Base-by-base conservation (phyloP, 2,113 vertebrate species). In the Crypturellus undulatus region DNA sequence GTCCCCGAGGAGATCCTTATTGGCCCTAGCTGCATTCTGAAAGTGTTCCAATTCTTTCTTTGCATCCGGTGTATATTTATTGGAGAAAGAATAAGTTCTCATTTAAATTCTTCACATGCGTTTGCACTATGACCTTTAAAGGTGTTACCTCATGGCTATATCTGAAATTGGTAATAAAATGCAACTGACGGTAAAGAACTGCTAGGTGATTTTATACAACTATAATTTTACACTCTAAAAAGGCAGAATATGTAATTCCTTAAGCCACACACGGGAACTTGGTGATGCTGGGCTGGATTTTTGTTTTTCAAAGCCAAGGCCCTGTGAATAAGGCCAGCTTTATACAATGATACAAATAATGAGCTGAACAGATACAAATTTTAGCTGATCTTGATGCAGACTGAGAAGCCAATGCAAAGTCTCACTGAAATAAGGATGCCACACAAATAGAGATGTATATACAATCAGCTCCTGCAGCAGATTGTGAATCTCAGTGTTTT, bases 111-210 rank as follows among this genome's bases (percentile, higher is more conserved):
- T 82, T 52, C 83, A 91, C 90, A 13, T 62, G 38, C 2, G 92
- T 86, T 94, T 96, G 56, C 56, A 76, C 96, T 72, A 91, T 85
- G 65, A 84, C 84, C 96, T 97, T 93, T 93, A 80, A 92, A 91
- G 85, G 71, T 95, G 91, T 96, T 94, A 92, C 86, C 90, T 96
- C 84, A 65, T 91, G 80, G 78, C 78, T 67, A 10, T 91, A 95
- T 87, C 86, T 93, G 88, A 97, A 89, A 96, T 80, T 76, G 81
- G 94, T 96, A 92, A 91, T 95, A 92, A 96, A 96, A 96, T 3
- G 67, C 75, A 93, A 45, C 45, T 89, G 83, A 3, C 20, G 78
- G 36, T 87, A 93, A 79, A 87, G 91, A 90, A 80, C 92, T 96
- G 90, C 71, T 84, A 60, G 92, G 91, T 96, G 92, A 92, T 95